A percentile compares a stretch with the other conserved stretches of the same genome.
Conservation (phyloP, 2,888 invertebrate species). For the Drosophila mulleri region DNA sequence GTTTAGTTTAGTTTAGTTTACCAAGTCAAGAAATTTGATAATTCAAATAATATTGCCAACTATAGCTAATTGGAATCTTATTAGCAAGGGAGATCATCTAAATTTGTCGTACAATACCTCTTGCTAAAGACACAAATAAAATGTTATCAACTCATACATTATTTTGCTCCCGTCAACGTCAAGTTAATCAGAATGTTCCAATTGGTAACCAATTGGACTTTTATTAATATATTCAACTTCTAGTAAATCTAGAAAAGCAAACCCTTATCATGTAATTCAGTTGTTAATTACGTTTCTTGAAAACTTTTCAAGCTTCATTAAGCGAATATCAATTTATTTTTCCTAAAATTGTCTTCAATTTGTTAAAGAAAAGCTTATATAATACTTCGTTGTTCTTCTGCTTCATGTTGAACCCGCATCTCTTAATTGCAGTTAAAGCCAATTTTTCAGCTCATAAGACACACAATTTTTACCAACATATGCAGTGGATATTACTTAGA, state of each 20-base stretch:
- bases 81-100: not conserved
- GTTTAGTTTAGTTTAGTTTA: not conserved
- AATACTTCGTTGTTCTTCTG: not conserved
- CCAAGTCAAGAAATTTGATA: too few species aligned
- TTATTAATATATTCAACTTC: not conserved
- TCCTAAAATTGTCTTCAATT: not conserved
- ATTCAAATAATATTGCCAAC: not conserved
- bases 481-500: not conserved
- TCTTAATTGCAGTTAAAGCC: conserved; percentile 2
- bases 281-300: not conserved
- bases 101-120: not conserved
- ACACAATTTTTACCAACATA: not conserved
- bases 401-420: not conserved
- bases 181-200: not conserved
- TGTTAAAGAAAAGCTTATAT: not conserved
- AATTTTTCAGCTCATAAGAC: not conserved
- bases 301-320: conserved; percentile 1
- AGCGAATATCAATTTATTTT: not conserved
- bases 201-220: not conserved
- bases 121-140: not conserved
- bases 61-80: not conserved
- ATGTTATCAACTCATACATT: not conserved
- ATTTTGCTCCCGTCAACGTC: not conserved
- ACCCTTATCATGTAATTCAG: not conserved
- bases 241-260: not conserved